Evolutionary conservation across 2,888 invertebrate genomes (phyloP), one percentile per base, ranked within the genome.

Genomic region (Alsophila aescularia): DNA sequence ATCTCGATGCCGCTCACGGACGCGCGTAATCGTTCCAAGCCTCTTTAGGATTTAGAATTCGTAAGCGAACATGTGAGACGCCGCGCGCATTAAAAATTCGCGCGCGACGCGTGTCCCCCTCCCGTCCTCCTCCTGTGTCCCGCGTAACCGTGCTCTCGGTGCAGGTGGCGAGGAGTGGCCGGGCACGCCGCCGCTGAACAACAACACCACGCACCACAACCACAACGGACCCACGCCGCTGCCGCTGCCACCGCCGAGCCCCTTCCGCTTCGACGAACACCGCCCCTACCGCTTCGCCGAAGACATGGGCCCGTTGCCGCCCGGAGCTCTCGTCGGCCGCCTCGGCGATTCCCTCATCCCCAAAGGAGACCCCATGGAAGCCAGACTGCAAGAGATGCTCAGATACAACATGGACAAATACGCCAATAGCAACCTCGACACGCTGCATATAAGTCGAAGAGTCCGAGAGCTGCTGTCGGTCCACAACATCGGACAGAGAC

Each of bases 401-500:
- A 93, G 98, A 71, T 97, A 97, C 91, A 98, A 98, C 84, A 98
- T 98, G 95, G 98, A 98, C 92, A 98, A 98, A 84, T 98, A 97
- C 86, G 97, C 98, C 52, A 96, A 96, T 68, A 98, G 97, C 75
- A 96, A 97, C 73, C 93, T 99, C 64, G 99, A 99, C 88, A 99
- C 99, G n/a, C 92, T 98, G 53, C 96, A 97, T 87, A 97, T 99
- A 74, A 96, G 98, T 53, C 94, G 98, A 66, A 94, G 97, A 62
- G 98, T 99, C 8, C 93, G 99, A 10, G 99, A 99, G 77, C 91
- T 99, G 51, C 93, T 99, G 29, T 98, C 98, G 60, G 97, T 98
- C 68, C 98, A 99, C 92, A 99, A 99, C 87, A 99, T 99, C 73
- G 99, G 99, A 2, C 99, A 99, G 92, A 94, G 99, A 60, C 93